A percentile compares a stretch with the other conserved stretches of the same genome.
Evolutionary conservation across 2,888 invertebrate species (phyloP).

Genomic region (Xanthorhoe designata): DNA sequence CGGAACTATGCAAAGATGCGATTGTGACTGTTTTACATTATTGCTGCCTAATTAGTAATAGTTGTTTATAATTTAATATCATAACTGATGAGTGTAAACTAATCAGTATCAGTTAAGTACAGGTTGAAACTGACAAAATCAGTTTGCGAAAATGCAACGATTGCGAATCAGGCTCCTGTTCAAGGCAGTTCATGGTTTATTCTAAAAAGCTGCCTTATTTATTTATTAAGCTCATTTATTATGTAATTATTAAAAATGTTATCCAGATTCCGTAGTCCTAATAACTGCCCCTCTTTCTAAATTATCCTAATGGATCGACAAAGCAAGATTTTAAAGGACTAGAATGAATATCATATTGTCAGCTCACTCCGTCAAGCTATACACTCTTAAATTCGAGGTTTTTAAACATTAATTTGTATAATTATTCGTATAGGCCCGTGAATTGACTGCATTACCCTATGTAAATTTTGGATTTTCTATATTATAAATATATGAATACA

Average conservation of each 20-base stretch:
- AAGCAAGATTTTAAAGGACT: conserved; percentile 77
- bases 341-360: conserved; percentile 82
- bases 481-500: conserved; percentile 71
- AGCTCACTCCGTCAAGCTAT: conserved; percentile 75
- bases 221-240: conserved; percentile 33
- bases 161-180: background rate
- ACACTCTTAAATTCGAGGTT: conserved; percentile 80
- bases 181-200: conserved; percentile 20
- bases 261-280: conserved; percentile 34
- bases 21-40: conserved; percentile 38
- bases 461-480: conserved; percentile 60
- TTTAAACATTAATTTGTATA: conserved; percentile 65
- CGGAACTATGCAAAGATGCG: conserved; percentile 42
- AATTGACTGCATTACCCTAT: conserved; percentile 79
- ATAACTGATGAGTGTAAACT: background rate
- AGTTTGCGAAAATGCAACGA: background rate
- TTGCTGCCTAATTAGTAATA: background rate
- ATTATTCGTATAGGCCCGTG: conserved; percentile 75
- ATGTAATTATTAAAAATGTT: conserved; percentile 23
- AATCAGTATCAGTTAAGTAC: background rate
- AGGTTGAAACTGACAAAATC: background rate
- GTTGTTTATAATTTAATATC: background rate
- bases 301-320: conserved; percentile 55
- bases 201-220: conserved; percentile 31
- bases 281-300: conserved; percentile 34